These are phyloP conservation scores for Haliclona indistincta DNA, from an alignment of 37 sponge, comb jelly and placozoan species.

Conservation along the genomic window DNA sequence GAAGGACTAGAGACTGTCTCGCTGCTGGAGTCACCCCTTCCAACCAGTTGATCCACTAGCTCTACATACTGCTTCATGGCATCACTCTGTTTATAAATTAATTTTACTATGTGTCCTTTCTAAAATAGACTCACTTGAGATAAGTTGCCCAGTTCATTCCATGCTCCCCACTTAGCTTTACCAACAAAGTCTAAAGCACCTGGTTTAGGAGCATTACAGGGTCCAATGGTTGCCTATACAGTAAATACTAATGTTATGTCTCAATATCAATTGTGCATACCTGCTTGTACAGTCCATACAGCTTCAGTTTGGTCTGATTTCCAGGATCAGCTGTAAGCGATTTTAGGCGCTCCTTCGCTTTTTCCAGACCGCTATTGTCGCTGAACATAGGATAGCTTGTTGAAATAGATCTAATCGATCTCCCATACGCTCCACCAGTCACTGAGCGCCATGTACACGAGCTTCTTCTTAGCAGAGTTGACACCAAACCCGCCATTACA, in stretches of 20 bases:
- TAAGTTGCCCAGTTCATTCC: slow-evolving; percentile 78
- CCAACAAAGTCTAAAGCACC: slow-evolving; percentile 93
- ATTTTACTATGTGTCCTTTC: not conserved
- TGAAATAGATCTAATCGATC: too few species aligned
- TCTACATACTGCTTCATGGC: slow-evolving; percentile 65
- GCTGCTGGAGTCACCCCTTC: not conserved
- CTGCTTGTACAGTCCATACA: slow-evolving; percentile 95
- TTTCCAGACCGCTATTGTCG: slow-evolving; percentile 47
- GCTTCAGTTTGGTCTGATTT: slow-evolving; percentile 86
- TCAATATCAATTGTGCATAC: too few species aligned
- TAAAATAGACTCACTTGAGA: slow-evolving; percentile 23
- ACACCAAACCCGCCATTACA: too few species aligned
- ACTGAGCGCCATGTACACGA: too few species aligned
- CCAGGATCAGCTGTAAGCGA: slow-evolving; percentile 86
- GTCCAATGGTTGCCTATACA: slow-evolving; percentile 78
- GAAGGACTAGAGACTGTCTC: not conserved
- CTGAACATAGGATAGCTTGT: too few species aligned
- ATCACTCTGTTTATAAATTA: slow-evolving; percentile 31
- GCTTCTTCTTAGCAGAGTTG: too few species aligned
- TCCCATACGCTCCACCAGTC: too few species aligned
- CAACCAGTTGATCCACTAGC: slow-evolving; percentile 69
- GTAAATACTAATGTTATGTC: slow-evolving; percentile 9
- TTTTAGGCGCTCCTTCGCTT: slow-evolving; percentile 73
- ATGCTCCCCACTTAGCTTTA: slow-evolving; percentile 93
- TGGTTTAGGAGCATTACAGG: slow-evolving; percentile 82